phyloP scores from a whole-genome alignment of 2,113 vertebrate species.

The Paramormyrops kingsleyae region DNA sequence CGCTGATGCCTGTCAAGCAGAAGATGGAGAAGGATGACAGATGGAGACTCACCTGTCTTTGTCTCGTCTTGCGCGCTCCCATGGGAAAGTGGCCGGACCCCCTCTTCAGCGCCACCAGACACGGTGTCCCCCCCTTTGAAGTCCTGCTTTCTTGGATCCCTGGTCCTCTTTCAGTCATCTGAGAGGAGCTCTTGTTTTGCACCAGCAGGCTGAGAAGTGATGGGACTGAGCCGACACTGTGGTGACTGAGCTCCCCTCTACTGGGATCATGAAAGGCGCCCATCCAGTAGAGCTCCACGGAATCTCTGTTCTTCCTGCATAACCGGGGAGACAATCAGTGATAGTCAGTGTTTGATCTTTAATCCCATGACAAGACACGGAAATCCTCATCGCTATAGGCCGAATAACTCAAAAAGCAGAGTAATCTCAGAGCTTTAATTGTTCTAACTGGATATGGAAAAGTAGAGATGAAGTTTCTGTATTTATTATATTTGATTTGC shows the following conservation, averaged over 20 bases:
- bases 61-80: slow-evolving; percentile 14
- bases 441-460: background rate
- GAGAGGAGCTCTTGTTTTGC: slow-evolving; percentile 1
- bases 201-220: background rate
- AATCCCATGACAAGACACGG: background rate
- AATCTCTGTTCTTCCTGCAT: slow-evolving; percentile 3
- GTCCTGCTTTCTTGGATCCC: slow-evolving; percentile 24
- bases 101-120: background rate
- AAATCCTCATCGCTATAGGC: background rate
- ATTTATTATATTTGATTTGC: background rate
- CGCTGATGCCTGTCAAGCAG: slow-evolving; percentile 37
- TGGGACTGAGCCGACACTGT: background rate
- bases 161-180: slow-evolving; percentile 10
- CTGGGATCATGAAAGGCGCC: slow-evolving; percentile 29
- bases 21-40: slow-evolving; percentile 27
- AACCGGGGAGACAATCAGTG: slow-evolving; percentile 2
- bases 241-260: background rate
- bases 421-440: background rate
- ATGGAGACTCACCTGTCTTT: background rate
- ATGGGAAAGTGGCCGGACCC: slow-evolving; percentile 37
- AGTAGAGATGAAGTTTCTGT: background rate
- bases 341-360: slow-evolving; percentile 13
- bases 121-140: slow-evolving; percentile 38
- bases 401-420: background rate
- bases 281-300: background rate